phyloP scores from a whole-genome alignment of 2,113 vertebrate species.

The Petrocephalus zakoni region DNA sequence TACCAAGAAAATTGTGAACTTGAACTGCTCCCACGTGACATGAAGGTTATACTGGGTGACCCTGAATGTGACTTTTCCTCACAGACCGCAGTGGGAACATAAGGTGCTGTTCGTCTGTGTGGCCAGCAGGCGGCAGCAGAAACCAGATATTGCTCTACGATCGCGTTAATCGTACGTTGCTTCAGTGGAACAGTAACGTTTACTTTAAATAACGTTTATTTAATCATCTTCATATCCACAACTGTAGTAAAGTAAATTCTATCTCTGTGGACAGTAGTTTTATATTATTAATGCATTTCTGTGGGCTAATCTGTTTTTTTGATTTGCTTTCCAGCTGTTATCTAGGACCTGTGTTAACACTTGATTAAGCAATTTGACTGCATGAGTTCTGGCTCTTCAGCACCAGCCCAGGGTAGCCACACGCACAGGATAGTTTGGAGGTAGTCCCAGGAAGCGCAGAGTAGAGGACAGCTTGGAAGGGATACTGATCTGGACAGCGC shows the following conservation, averaged over 20 bases:
- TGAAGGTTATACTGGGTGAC: background rate
- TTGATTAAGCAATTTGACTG: background rate
- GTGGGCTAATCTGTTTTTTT: background rate
- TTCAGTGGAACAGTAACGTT: background rate
- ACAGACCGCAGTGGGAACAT: background rate
- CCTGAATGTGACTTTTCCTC: background rate
- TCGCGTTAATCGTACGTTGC: background rate
- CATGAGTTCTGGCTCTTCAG: background rate
- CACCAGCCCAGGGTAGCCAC: background rate
- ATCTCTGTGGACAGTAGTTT: background rate
- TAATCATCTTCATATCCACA: background rate
- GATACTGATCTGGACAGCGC: background rate
- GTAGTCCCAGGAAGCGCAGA: background rate
- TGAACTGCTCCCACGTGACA: background rate
- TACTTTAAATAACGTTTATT: background rate
- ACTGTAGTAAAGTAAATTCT: background rate
- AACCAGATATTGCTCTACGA: background rate
- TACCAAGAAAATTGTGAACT: background rate
- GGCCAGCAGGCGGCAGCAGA: conserved; percentile 51
- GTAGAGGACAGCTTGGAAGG: background rate
- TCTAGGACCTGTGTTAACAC: background rate
- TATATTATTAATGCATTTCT: background rate
- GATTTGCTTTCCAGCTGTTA: background rate
- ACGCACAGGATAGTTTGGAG: background rate
- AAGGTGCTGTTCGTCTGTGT: background rate